Evolutionary conservation across 2,797 vertebrate species (phyloP).

Genomic region (Chanos chanos): DNA sequence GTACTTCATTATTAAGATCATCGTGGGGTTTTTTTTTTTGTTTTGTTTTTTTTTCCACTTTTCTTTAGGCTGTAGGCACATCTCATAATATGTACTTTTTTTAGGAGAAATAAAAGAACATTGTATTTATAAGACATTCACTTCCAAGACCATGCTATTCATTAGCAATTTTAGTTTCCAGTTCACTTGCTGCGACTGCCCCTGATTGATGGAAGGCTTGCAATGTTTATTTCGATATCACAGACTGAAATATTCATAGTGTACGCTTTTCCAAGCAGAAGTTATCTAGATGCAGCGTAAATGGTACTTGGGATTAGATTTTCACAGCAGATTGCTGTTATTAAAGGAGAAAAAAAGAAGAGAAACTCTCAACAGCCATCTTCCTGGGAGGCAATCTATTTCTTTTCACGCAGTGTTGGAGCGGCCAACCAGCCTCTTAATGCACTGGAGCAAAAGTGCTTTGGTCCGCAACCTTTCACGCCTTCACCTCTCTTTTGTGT

Average conservation of each 20-base stretch:
- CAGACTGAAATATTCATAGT: slow-evolving; percentile 79
- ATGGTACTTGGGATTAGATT: slow-evolving; percentile 81
- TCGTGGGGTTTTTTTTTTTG: slow-evolving; percentile 4
- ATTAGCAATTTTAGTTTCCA: slow-evolving; percentile 71
- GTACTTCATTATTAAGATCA: slow-evolving; percentile 5
- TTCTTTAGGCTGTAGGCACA: background rate
- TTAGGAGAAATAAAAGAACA: slow-evolving; percentile 35
- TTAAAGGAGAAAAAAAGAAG: slow-evolving; percentile 63
- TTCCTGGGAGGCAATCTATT: slow-evolving; percentile 79
- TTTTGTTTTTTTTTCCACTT: background rate
- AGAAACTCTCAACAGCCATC: slow-evolving; percentile 67
- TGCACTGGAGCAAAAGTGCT: slow-evolving; percentile 81
- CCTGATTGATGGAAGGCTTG: slow-evolving; percentile 63
- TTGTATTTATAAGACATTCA: slow-evolving; percentile 51
- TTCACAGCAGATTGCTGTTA: slow-evolving; percentile 81
- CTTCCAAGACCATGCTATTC: slow-evolving; percentile 55
- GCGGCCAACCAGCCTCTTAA: slow-evolving; percentile 73
- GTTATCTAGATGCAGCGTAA: slow-evolving; percentile 76
- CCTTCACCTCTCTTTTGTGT: slow-evolving; percentile 75
- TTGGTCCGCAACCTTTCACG: slow-evolving; percentile 78
- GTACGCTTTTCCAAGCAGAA: slow-evolving; percentile 73
- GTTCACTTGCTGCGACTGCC: slow-evolving; percentile 58
- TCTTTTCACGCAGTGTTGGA: slow-evolving; percentile 67
- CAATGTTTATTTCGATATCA: slow-evolving; percentile 76
- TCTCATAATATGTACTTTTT: slow-evolving; percentile 22